Evolutionary conservation across 2,113 vertebrate species (phyloP).

Genomic region (Laticauda colubrina): DNA sequence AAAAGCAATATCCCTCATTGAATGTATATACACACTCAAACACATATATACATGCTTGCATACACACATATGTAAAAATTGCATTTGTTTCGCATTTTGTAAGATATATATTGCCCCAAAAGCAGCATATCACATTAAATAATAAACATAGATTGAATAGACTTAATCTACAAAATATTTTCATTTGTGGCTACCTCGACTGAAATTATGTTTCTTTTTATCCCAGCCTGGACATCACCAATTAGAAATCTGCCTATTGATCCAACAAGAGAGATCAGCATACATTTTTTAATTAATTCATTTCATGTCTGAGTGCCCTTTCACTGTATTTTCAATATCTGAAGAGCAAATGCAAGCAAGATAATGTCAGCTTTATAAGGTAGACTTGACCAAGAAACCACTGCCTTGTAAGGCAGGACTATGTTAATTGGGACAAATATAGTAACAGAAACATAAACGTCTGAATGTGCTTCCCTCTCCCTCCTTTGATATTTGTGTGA

Average conservation of each 20-base stretch:
- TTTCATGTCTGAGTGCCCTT: not conserved
- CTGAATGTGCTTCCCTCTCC: not conserved
- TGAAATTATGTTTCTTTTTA: not conserved
- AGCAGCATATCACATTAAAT: not conserved
- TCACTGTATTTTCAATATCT: not conserved
- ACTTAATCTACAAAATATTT: not conserved
- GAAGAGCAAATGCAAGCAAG: not conserved
- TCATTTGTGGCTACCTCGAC: not conserved
- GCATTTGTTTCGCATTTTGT: not conserved
- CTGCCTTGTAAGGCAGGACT: not conserved
- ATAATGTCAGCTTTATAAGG: not conserved
- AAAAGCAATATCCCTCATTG: not conserved
- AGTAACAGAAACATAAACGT: not conserved
- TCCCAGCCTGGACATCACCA: not conserved
- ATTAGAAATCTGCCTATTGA: not conserved
- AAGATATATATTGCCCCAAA: not conserved
- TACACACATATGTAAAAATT: not conserved
- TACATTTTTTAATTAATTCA: not conserved
- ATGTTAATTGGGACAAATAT: not conserved
- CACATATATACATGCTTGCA: no score
- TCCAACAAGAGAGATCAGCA: not conserved
- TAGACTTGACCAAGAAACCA: not conserved
- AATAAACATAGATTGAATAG: not conserved
- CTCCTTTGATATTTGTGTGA: not conserved
- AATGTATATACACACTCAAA: not conserved